These are phyloP conservation scores for Epinotia ramella DNA, from an alignment of 2,888 invertebrate species.

Conservation along the genomic window DNA sequence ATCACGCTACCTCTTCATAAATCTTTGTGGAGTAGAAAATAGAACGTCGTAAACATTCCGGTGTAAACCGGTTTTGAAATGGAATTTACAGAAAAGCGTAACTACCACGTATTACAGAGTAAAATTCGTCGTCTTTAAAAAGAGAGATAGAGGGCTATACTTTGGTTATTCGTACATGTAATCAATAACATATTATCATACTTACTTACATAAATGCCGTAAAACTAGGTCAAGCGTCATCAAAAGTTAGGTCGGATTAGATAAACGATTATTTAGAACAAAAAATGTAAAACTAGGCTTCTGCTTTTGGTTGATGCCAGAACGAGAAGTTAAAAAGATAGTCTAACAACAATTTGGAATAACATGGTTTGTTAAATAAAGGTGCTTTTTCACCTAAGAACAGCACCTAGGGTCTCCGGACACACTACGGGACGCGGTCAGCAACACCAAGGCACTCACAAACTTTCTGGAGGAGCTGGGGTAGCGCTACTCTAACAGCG, in stretches of 20 bases:
- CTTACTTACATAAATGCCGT: not conserved
- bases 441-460: too few species aligned
- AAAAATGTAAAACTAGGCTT: too few species aligned
- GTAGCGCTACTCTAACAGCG: too few species aligned
- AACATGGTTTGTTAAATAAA: not conserved
- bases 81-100: slow-evolving; percentile 4
- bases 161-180: too few species aligned
- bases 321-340: not conserved
- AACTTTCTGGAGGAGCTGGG: too few species aligned
- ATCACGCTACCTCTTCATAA: slow-evolving; percentile 45
- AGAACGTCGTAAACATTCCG: slow-evolving; percentile 34
- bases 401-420: too few species aligned
- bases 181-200: too few species aligned
- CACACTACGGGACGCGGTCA: too few species aligned
- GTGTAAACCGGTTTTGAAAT: slow-evolving; percentile 25
- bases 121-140: not conserved
- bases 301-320: too few species aligned
- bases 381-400: too few species aligned
- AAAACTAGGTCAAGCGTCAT: not conserved
- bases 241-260: not conserved
- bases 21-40: slow-evolving; percentile 43
- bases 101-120: not conserved
- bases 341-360: not conserved
- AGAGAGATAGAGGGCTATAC: too few species aligned
- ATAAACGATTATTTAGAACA: too few species aligned